Evolutionary conservation across 2,888 invertebrate species (phyloP).

Genomic region (Colostygia pectinataria): DNA sequence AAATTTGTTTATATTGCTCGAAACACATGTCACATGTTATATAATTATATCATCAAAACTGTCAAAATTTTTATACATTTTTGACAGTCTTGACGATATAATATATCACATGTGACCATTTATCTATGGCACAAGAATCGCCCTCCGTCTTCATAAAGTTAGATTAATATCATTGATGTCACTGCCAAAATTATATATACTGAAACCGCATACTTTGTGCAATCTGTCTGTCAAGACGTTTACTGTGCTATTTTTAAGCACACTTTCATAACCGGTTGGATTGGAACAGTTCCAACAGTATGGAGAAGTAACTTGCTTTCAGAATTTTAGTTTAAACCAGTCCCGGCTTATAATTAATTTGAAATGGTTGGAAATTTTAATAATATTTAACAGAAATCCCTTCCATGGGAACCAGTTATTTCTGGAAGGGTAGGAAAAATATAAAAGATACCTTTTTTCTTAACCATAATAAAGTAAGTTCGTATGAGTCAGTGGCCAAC

Average conservation of each 20-base stretch:
- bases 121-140: too few relatives aligned
- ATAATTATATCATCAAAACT: too few relatives aligned
- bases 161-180: constrained; percentile 2
- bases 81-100: too few relatives aligned
- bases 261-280: constrained; percentile 25
- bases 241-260: constrained; percentile 19
- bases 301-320: constrained; percentile 4
- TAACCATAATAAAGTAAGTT: too few relatives aligned
- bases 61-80: too few relatives aligned
- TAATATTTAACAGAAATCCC: not conserved
- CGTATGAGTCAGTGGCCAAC: too few relatives aligned
- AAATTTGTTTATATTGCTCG: too few relatives aligned
- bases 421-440: too few relatives aligned
- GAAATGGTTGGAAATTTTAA: not conserved
- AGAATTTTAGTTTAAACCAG: not conserved
- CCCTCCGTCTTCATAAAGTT: too few relatives aligned
- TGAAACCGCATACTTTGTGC: constrained; percentile 17
- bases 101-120: too few relatives aligned
- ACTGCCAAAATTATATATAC: constrained; percentile 13
- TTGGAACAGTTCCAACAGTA: constrained; percentile 21
- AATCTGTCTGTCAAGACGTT: constrained; percentile 15
- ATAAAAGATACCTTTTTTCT: too few relatives aligned
- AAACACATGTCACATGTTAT: too few relatives aligned
- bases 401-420: not conserved
- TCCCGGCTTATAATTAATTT: not conserved